Conservation (phyloP, 2,797 vertebrate genomes). For the Coluber constrictor region DNA sequence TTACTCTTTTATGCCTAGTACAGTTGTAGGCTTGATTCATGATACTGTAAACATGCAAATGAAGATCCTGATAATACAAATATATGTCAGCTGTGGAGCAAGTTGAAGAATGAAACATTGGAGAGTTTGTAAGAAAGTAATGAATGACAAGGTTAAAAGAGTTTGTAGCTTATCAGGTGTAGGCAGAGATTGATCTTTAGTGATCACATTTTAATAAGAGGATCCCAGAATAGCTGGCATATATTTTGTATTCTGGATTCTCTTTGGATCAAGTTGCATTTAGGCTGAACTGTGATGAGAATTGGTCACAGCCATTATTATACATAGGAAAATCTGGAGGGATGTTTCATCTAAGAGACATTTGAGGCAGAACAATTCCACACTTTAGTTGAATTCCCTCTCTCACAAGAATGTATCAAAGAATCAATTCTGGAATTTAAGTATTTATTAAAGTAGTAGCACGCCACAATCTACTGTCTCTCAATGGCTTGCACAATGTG, state of each 20-base stretch:
- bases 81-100: background rate
- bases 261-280: background rate
- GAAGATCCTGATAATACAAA: background rate
- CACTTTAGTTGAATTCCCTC: background rate
- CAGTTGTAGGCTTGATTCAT: background rate
- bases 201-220: background rate
- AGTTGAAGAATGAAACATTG: background rate
- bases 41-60: background rate
- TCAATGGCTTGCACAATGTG: background rate
- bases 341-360: background rate
- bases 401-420: background rate
- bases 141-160: background rate
- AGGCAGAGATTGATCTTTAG: background rate
- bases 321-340: background rate
- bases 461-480: background rate
- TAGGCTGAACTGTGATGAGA: background rate
- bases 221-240: background rate
- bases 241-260: background rate
- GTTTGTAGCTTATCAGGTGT: background rate
- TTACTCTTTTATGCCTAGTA: background rate
- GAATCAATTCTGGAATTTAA: background rate
- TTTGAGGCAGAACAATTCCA: background rate
- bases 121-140: background rate
- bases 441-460: background rate
- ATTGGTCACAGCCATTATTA: background rate